Evolutionary conservation across 2,113 vertebrate species (phyloP), one percentile per base, ranked within the genome.

Genomic region (Natator depressus): DNA sequence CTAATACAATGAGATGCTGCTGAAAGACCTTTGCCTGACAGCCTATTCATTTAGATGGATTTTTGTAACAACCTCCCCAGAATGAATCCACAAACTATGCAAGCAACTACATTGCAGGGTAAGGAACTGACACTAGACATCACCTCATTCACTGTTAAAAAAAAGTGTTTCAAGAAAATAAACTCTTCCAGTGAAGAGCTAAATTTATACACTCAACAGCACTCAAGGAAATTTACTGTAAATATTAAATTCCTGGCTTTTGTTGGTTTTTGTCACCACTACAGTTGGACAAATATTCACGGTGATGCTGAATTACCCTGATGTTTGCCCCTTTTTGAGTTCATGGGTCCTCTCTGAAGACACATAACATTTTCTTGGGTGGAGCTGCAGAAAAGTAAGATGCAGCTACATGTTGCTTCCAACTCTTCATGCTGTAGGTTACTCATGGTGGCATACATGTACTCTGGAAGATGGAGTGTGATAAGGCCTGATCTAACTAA

Each of bases 61-160:
- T 46, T 29, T 46, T 84, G 62, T 35, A 88, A 79, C 7, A 27
- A 80, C 94, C 55, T 87, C n/a, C 57, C n/a, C 53, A 83, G 55
- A 69, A n/a, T 69, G 35, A 96, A 93, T 25, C 38, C 24, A 8
- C 10, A 46, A 27, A 76, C 38, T 14, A 93, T 79, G 83, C 80
- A 95, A 89, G 84, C 75, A 0, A 14, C 4, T 84, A 90, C 89
- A 82, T 8, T 91, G 88, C 46, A 93, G 90, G 82, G 83, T 86
- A 94, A 95, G 93, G 83, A 93, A 94, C 88, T 90, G 83, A 95
- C 90, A 53, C 69, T 93, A 89, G 72, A 93, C 88, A 94, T 69
- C 87, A 93, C 90, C 85, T 94, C 86, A 80, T 85, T 42, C 38
- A 46, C 38, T 46, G 55, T 72, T 88, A 85, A 85, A 22, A 54